phyloP scores from a whole-genome alignment of 2,113 vertebrate genomes.

The Rhea americana region DNA sequence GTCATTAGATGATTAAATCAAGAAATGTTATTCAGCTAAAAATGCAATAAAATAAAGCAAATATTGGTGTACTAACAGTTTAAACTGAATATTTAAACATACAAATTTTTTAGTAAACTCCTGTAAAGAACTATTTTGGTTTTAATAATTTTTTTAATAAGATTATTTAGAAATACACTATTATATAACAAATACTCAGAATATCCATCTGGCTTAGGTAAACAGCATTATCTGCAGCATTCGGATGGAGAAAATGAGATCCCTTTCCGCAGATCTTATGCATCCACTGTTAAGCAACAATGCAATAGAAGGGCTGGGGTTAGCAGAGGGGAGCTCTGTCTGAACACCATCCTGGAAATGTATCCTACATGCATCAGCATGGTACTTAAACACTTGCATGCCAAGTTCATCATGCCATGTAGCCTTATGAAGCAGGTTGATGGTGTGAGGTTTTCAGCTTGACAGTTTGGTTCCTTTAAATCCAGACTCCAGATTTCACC shows the following conservation, averaged over 20 bases:
- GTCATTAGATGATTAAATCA: conserved; percentile 26
- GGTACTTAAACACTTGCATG: not conserved
- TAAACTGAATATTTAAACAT: not conserved
- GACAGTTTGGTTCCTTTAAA: not conserved
- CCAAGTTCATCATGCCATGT: not conserved
- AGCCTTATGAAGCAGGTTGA: not conserved
- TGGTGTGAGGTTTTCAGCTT: not conserved
- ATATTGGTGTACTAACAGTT: not conserved
- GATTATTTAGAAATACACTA: not conserved
- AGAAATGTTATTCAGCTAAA: conserved; percentile 2
- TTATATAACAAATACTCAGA: not conserved
- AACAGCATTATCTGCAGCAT: not conserved
- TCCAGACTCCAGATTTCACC: not conserved
- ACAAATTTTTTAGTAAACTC: not conserved
- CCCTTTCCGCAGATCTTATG: not conserved
- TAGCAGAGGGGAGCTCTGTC: not conserved
- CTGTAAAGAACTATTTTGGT: not conserved
- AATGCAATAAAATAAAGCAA: not conserved
- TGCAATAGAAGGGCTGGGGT: not conserved
- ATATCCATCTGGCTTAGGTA: not conserved
- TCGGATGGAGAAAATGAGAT: not conserved
- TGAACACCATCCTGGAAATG: not conserved
- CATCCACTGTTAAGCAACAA: not conserved
- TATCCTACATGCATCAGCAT: not conserved
- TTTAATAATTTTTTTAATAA: not conserved